phyloP scores from a whole-genome alignment of 2,888 invertebrate genomes.

The Dryocosmus kuriphilus region DNA sequence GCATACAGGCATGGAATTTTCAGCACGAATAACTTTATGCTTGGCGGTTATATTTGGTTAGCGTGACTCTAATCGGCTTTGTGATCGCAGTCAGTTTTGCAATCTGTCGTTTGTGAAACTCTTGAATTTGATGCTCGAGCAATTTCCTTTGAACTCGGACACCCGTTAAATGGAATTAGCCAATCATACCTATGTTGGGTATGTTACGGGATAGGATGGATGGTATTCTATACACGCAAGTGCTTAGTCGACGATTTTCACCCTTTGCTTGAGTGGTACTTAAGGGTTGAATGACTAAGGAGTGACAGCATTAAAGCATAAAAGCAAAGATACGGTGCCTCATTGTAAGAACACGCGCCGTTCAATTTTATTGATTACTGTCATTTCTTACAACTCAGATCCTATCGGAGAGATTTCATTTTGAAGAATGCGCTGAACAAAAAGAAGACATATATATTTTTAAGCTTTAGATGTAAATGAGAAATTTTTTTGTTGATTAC shows the following conservation, averaged over 20 bases:
- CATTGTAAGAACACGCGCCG: slow-evolving; percentile 72
- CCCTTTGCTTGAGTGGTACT: slow-evolving; percentile 62
- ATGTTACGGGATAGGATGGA: slow-evolving; percentile 16
- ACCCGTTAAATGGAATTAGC: slow-evolving; percentile 66
- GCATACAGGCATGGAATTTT: not conserved
- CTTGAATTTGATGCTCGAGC: not conserved
- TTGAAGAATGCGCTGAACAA: too few relatives aligned
- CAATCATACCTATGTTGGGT: slow-evolving; percentile 57
- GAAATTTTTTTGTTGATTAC: too few relatives aligned
- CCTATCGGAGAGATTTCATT: too few relatives aligned
- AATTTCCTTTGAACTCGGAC: slow-evolving; percentile 55
- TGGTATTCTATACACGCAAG: slow-evolving; percentile 46
- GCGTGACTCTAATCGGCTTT: slow-evolving; percentile 31
- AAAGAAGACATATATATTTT: too few relatives aligned
- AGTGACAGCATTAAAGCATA: slow-evolving; percentile 51
- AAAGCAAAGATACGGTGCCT: slow-evolving; percentile 68
- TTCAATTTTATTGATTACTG: slow-evolving; percentile 38
- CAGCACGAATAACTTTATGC: slow-evolving; percentile 29
- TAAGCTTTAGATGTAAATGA: too few relatives aligned
- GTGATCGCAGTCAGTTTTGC: not conserved
- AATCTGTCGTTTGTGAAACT: slow-evolving; percentile 24
- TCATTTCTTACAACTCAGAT: not conserved
- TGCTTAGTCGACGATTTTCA: slow-evolving; percentile 69
- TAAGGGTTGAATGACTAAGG: slow-evolving; percentile 48
- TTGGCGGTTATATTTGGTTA: slow-evolving; percentile 22